phyloP scores from a whole-genome alignment of 2,888 invertebrate species.

The Pyrocoelia pectoralis region DNA sequence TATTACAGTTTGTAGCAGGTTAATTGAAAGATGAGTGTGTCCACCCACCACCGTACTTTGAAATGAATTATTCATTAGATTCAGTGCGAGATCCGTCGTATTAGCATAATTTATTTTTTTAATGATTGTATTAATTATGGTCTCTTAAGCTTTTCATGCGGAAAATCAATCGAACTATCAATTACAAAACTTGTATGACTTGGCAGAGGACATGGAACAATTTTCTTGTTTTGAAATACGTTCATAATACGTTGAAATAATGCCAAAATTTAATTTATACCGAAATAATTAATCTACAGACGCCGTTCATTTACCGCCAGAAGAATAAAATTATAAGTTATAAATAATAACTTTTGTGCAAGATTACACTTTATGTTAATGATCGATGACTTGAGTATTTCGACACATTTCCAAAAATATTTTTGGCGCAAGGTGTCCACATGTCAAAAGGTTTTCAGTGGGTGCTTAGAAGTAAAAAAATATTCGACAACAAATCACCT shows the following conservation, averaged over 20 bases:
- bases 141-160: background rate
- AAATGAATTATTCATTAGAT: background rate
- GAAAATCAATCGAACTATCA: background rate
- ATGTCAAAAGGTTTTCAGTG: no score
- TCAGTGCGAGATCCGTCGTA: background rate
- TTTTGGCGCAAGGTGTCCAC: no score
- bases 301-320: background rate
- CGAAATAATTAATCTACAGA: background rate
- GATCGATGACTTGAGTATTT: background rate
- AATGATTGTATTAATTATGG: no score
- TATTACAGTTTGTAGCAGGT: slow-evolving; percentile 3
- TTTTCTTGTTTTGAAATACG: background rate
- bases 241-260: background rate
- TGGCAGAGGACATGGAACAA: background rate
- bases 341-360: background rate
- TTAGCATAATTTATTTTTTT: background rate
- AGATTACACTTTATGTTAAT: background rate
- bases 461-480: no score
- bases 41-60: background rate
- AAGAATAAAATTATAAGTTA: background rate
- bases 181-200: background rate
- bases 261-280: background rate
- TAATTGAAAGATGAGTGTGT: slow-evolving; percentile 1
- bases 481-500: no score
- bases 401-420: background rate